These are phyloP conservation scores for Alectura lathami DNA, from an alignment of 2,113 vertebrate genomes.

Conservation along the genomic window DNA sequence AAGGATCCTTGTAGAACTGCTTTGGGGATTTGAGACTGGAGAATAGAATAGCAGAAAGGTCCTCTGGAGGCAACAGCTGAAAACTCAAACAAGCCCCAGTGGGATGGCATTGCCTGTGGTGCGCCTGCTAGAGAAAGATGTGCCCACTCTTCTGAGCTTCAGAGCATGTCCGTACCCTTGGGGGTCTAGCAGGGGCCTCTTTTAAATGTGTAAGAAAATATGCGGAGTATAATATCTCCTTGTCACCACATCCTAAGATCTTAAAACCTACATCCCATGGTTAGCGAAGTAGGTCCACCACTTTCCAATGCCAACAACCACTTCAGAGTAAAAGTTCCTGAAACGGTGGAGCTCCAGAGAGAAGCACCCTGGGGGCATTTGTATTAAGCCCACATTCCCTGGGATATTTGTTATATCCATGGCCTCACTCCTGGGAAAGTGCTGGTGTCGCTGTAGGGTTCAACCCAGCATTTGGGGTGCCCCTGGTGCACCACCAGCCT, in stretches of 20 bases:
- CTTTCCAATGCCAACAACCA: neutral
- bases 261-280: neutral
- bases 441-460: neutral
- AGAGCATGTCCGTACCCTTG: neutral
- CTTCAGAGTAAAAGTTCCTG: neutral
- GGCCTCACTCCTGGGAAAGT: neutral
- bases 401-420: neutral
- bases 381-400: neutral
- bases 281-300: neutral
- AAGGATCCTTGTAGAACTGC: neutral
- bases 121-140: neutral
- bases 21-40: neutral
- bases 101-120: neutral
- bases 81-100: neutral
- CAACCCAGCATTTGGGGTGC: neutral
- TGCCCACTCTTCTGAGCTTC: neutral
- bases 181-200: neutral
- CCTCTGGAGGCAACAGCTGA: neutral
- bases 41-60: neutral
- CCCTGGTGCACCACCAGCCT: neutral
- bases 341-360: neutral
- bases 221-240: neutral
- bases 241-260: neutral
- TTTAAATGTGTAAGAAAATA: neutral
- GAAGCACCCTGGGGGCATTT: neutral